Evolutionary conservation across 2,888 invertebrate species (phyloP), one percentile per base, ranked within the genome.

Genomic region (Drosophila anomalata): DNA sequence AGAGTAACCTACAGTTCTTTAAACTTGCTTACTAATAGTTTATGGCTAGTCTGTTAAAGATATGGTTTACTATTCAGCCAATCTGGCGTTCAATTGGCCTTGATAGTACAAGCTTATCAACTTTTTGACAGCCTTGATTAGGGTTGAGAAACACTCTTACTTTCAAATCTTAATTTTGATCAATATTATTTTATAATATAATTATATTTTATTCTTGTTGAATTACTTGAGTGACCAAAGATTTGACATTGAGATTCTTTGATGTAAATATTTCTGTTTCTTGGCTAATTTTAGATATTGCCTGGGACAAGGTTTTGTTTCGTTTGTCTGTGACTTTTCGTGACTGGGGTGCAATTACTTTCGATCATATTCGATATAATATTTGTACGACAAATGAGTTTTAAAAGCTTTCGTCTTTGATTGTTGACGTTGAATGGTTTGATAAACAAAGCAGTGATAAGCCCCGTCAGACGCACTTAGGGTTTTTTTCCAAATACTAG

Each of bases 311-410:
- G 51, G 56, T 56, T 36, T 26, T 29, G 12, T 22, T 11, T 50
- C 39, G 12, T 57, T 31, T 59, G 44, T 41, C 0, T 42, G 5
- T 22, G 17, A 20, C 41, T 48, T 14, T 62, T 54, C 72, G 77
- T 79, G 77, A 72, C 77, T 72, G 79, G 55, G 62, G 29, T 59
- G 39, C 47, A 14, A 20, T 17, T 55, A 26, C 12, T 44, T 22
- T 22, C 12, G 33, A 24, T 24, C 14, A 36, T 53, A 26, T 51
- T 58, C 48, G 63, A 78, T 69, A 55, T 61, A 63, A 61, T 59
- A 71, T 79, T 80, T 78, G 72, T 78, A 78, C 76, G 78, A 59
- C 56, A 57, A 39, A 48, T 57, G 67, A 61, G 81, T 72, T 60
- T 75, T 33, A n/a, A 50, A 60, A 57, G 36, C 36, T 6, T n/a